phyloP scores from a whole-genome alignment of 2,797 vertebrate species.

The Netta rufina region DNA sequence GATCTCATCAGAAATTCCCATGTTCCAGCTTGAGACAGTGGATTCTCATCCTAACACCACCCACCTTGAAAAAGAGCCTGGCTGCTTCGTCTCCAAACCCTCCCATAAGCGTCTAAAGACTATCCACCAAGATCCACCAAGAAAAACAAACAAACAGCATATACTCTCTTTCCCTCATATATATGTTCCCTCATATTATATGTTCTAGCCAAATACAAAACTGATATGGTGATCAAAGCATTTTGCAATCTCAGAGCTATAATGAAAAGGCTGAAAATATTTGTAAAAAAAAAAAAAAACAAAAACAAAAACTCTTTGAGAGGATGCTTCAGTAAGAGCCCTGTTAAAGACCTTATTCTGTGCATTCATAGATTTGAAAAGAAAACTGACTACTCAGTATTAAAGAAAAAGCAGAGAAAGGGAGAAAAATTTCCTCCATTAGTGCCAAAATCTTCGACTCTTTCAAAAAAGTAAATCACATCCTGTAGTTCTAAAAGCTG shows the following conservation, averaged over 20 bases:
- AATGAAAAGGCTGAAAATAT: background rate
- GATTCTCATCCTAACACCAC: background rate
- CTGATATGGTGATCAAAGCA: background rate
- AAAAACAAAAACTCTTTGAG: background rate
- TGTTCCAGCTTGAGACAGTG: background rate
- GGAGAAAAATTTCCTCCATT: conserved; percentile 46
- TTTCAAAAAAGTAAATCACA: background rate
- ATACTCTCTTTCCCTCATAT: background rate
- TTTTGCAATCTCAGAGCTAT: background rate
- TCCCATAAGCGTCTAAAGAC: background rate
- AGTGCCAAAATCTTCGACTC: conserved; percentile 66
- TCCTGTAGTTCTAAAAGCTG: conserved; percentile 51
- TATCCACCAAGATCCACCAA: background rate
- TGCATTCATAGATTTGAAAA: conserved; percentile 6
- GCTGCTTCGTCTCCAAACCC: background rate
- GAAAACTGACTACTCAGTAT: conserved; percentile 1
- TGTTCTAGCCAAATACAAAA: background rate
- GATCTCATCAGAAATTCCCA: background rate
- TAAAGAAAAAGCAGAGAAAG: conserved; percentile 27
- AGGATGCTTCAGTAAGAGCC: background rate
- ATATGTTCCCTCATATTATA: background rate
- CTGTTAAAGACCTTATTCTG: background rate
- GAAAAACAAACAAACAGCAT: background rate
- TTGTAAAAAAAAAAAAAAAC: background rate
- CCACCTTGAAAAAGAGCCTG: background rate